Conservation (phyloP, 2,113 vertebrate genomes). For the Acrocephalus kingi region DNA sequence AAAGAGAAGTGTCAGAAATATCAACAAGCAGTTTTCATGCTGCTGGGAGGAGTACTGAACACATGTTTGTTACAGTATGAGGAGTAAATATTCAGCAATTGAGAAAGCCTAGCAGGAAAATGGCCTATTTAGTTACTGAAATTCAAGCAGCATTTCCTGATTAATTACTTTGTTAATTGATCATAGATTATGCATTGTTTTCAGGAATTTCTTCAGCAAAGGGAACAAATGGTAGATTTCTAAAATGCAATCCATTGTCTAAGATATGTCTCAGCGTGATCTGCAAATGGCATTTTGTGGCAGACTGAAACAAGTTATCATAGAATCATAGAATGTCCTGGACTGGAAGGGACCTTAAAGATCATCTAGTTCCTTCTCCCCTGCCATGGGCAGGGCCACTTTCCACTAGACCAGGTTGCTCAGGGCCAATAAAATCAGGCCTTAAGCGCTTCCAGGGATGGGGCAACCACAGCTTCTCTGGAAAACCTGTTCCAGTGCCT, state of each 20-base stretch:
- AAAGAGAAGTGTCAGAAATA: neutral
- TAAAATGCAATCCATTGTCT: neutral
- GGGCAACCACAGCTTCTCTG: neutral
- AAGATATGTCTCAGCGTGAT: neutral
- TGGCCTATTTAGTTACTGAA: neutral
- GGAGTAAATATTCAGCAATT: neutral
- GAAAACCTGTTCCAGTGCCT: neutral
- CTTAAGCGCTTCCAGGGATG: neutral
- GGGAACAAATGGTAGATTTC: neutral
- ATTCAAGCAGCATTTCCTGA: neutral
- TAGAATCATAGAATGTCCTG: neutral
- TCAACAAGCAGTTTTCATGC: neutral
- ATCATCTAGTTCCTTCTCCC: neutral
- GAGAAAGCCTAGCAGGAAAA: neutral
- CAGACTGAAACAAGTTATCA: neutral
- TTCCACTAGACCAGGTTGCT: neutral
- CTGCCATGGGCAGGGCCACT: neutral
- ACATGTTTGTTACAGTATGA: neutral
- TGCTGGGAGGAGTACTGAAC: neutral
- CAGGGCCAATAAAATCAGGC: neutral
- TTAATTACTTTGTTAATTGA: neutral
- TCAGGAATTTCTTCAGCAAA: neutral
- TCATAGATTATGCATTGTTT: neutral
- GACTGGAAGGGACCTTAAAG: neutral
- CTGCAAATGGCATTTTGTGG: neutral